Conservation (phyloP, 2,888 invertebrate genomes). For the Macaria liturata region DNA sequence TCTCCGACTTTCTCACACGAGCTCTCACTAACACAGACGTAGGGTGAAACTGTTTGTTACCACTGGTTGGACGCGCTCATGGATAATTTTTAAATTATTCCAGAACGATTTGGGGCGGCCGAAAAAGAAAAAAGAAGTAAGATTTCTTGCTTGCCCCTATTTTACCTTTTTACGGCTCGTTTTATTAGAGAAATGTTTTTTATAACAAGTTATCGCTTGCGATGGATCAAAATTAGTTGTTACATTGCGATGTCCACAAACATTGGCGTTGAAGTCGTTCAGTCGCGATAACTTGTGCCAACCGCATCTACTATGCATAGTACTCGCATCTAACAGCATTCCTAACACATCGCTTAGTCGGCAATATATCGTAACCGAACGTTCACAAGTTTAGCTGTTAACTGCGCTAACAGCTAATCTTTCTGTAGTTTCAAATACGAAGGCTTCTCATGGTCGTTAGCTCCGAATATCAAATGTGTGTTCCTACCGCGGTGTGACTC, state of each 20-base stretch:
- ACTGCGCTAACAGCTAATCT: slow-evolving; percentile 65
- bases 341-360: slow-evolving; percentile 77
- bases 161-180: slow-evolving; percentile 80
- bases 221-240: slow-evolving; percentile 59
- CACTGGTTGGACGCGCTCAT: slow-evolving; percentile 55
- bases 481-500: slow-evolving; percentile 9
- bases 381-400: slow-evolving; percentile 70
- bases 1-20: background rate
- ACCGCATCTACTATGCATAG: slow-evolving; percentile 72
- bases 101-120: slow-evolving; percentile 97
- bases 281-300: slow-evolving; percentile 76
- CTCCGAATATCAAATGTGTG: slow-evolving; percentile 38
- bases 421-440: slow-evolving; percentile 54
- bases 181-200: slow-evolving; percentile 71
- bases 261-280: slow-evolving; percentile 62
- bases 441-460: slow-evolving; percentile 75
- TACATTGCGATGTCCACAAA: slow-evolving; percentile 49
- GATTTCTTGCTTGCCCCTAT: slow-evolving; percentile 86
- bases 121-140: slow-evolving; percentile 99
- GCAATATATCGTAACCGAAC: slow-evolving; percentile 59
- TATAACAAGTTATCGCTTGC: slow-evolving; percentile 79
- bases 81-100: slow-evolving; percentile 81
- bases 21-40: too few relatives aligned
- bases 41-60: slow-evolving; percentile 33
- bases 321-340: slow-evolving; percentile 70